These are phyloP conservation scores for Solenodon paradoxus DNA, from an alignment of 2,113 vertebrate genomes.

Conservation along the genomic window DNA sequence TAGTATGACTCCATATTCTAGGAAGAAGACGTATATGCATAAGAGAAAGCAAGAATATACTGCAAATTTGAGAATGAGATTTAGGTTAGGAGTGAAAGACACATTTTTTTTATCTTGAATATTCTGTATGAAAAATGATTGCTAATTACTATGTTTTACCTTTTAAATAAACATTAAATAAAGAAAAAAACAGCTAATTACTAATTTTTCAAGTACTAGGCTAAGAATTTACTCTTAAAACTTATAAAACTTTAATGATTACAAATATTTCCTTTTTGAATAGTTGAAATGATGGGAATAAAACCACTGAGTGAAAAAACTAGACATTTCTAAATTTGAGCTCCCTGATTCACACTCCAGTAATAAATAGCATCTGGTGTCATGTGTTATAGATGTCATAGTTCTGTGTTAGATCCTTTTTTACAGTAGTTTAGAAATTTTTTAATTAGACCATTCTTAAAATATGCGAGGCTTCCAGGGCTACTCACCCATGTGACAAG, in stretches of 20 bases:
- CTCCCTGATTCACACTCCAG: background rate
- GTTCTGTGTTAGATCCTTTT: background rate
- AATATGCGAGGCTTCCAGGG: background rate
- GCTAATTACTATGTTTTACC: background rate
- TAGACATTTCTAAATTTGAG: background rate
- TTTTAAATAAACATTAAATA: conserved; percentile 17
- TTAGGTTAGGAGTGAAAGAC: background rate
- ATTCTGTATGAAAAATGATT: conserved; percentile 23
- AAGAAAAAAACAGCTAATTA: background rate
- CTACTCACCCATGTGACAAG: background rate
- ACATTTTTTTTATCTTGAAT: background rate
- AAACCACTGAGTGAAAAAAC: background rate
- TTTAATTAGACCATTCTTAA: background rate
- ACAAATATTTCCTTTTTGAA: background rate
- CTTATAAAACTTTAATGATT: background rate
- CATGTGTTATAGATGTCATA: background rate
- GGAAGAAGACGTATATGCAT: background rate
- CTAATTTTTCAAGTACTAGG: background rate
- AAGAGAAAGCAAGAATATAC: background rate
- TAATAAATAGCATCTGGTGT: background rate
- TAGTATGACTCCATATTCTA: background rate
- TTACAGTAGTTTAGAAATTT: background rate
- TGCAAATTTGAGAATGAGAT: background rate
- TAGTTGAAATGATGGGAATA: background rate
- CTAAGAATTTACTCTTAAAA: background rate